Base-by-base conservation (phyloP, 2,888 invertebrate species). In the Pandemis cinnamomeana region DNA sequence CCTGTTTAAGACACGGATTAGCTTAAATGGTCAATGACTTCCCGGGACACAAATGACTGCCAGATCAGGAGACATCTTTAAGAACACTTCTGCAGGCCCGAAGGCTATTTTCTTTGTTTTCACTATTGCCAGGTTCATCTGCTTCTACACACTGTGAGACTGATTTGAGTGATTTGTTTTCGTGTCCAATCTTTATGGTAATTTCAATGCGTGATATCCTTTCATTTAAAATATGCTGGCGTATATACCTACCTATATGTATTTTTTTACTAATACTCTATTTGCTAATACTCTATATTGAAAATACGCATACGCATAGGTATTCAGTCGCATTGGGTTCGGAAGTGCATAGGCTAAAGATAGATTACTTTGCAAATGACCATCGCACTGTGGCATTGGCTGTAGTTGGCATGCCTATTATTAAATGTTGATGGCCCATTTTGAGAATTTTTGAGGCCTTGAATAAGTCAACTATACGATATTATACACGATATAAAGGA, bases 1-100 rank as follows among this genome's bases (percentile, higher is more conserved):
- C 67, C 71, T 68, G 71, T 53, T 46, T 64, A 15, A 36, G 44
- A 46, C 44, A 36, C 51, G 41, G 63, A 69, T 69, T 60, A 67
- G 53, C 62, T 53, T 70, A 66, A 66, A 27, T n/a, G 15, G n/a
- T 13, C 7, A n/a, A 6, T 4, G 51, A n/a, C 5, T 51, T n/a
- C 51, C 51, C 51, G 46, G 11, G 46, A 46, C 10, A 11, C 51
- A 51, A n/a, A 51, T 5, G 51, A 0, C 6, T 13, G n/a, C 51
- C 51, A 5, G 51, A n/a, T 51, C 51, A n/a, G 51, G 51, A 51
- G 51, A n/a, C n/a, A 51, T 51, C n/a, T 51, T n/a, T n/a, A 51
- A n/a, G 51, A 51, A 51, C n/a, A n/a, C 6, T n/a, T 51, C n/a
- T n/a, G n/a, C n/a, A n/a, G n/a, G 5, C 51, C 6, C 6, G 6